These are phyloP conservation scores for Phalacrocorax pelagicus DNA, from an alignment of 2,113 vertebrate species.

Conservation along the genomic window DNA sequence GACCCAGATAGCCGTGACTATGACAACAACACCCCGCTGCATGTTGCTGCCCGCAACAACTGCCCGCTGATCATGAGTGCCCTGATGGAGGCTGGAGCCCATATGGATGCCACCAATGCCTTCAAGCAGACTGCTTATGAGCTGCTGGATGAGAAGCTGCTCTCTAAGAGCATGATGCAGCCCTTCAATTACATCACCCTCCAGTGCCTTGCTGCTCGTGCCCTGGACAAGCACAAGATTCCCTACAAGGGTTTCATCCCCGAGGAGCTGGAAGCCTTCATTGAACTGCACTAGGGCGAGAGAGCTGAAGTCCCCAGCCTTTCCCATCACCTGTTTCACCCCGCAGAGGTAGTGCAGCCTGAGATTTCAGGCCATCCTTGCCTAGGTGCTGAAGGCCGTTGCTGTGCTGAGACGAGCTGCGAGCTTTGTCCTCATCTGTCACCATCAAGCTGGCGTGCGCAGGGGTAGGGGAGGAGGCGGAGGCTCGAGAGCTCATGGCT, in stretches of 20 bases:
- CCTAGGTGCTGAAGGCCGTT: neutral
- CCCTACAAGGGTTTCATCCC: conserved; percentile 94
- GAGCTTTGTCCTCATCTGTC: neutral
- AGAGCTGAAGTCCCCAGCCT: neutral
- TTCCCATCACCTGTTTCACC: neutral
- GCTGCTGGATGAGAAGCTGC: conserved; percentile 88
- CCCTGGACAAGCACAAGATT: conserved; percentile 90
- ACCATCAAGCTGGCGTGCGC: neutral
- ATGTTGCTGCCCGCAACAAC: conserved; percentile 85
- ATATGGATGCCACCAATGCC: conserved; percentile 91
- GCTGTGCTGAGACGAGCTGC: neutral
- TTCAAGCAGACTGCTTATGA: conserved; percentile 89
- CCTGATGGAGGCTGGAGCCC: conserved; percentile 87
- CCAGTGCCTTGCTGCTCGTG: conserved; percentile 94
- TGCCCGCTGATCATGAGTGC: conserved; percentile 87
- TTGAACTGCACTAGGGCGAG: conserved; percentile 86
- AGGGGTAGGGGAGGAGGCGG: neutral
- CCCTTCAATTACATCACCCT: conserved; percentile 91
- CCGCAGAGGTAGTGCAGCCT: neutral
- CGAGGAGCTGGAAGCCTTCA: conserved; percentile 93
- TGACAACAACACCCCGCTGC: conserved; percentile 93
- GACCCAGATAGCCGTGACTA: conserved; percentile 91
- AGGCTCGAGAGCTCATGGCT: neutral
- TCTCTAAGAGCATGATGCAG: conserved; percentile 84
- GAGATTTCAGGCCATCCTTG: neutral